Evolutionary conservation across 2,888 invertebrate genomes (phyloP).

Genomic region (Balanococcus diminutus): DNA sequence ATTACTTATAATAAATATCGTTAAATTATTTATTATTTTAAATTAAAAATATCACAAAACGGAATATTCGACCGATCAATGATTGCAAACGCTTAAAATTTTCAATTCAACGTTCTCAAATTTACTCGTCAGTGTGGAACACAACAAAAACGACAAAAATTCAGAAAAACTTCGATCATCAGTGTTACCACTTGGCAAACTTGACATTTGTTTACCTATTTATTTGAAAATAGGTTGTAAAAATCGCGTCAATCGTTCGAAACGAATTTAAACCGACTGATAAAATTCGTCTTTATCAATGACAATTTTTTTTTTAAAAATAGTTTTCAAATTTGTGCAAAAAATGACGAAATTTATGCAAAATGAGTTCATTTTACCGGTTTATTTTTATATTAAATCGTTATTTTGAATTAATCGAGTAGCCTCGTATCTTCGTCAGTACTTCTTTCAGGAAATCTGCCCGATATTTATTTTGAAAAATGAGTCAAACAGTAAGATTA

Average conservation of each 20-base stretch:
- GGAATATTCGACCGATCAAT: constrained; percentile 44
- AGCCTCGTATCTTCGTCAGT: background rate
- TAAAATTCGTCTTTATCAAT: background rate
- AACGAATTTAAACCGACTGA: background rate
- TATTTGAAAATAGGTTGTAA: background rate
- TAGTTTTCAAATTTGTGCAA: background rate
- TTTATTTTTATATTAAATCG: too few relatives aligned
- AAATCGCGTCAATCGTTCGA: background rate
- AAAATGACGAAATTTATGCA: background rate
- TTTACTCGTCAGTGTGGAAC: constrained; percentile 1
- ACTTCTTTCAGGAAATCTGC: background rate
- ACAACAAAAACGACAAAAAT: constrained; percentile 41
- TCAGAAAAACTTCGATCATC: background rate
- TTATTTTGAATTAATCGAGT: too few relatives aligned
- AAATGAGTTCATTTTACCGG: background rate
- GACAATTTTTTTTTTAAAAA: background rate
- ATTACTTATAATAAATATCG: background rate
- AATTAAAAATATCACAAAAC: constrained; percentile 37
- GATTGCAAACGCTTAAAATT: constrained; percentile 46
- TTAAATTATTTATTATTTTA: background rate
- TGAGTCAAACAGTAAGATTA: background rate
- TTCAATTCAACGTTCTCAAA: constrained; percentile 41
- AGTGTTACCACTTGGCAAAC: background rate
- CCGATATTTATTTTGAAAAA: background rate
- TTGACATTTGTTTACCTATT: background rate